Evolutionary conservation across 1,140 invertebrate species (phyloP).

Genomic region (Ips nitidus): DNA sequence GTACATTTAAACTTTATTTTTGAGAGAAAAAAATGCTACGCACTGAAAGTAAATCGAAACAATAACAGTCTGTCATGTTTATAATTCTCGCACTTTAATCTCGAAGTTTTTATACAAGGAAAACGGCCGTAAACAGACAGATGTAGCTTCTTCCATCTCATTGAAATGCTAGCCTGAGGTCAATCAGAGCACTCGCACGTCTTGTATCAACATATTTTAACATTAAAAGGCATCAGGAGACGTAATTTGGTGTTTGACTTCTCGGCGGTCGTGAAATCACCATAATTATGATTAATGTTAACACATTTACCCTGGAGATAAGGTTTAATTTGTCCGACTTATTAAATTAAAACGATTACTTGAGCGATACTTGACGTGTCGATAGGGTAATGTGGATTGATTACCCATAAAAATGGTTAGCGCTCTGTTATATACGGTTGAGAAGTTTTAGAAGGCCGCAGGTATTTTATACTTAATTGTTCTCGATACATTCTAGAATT

Average conservation of each 20-base stretch:
- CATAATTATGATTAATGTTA: constrained; percentile 37
- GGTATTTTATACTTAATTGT: too few relatives aligned
- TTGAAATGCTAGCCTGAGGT: constrained; percentile 31
- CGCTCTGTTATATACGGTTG: constrained; percentile 6
- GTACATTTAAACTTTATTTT: too few relatives aligned
- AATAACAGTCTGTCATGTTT: too few relatives aligned
- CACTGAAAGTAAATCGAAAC: too few relatives aligned
- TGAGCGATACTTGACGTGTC: constrained; percentile 23
- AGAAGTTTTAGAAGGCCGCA: not conserved
- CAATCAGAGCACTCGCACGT: constrained; percentile 20
- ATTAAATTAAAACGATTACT: constrained; percentile 33
- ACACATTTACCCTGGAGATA: constrained; percentile 29
- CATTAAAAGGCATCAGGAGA: constrained; percentile 24
- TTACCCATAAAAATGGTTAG: constrained; percentile 23
- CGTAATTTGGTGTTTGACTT: constrained; percentile 34
- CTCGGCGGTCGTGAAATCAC: constrained; percentile 28
- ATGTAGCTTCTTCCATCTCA: constrained; percentile 9
- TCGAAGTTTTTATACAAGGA: not conserved
- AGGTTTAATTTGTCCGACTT: constrained; percentile 33
- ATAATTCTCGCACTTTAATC: too few relatives aligned
- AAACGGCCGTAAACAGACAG: not conserved
- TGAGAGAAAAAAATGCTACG: too few relatives aligned
- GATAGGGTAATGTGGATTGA: constrained; percentile 28
- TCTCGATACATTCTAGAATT: too few relatives aligned
- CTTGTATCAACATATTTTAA: constrained; percentile 34